Base-by-base conservation (phyloP, 2,113 vertebrate species). In the Anolis carolinensis region DNA sequence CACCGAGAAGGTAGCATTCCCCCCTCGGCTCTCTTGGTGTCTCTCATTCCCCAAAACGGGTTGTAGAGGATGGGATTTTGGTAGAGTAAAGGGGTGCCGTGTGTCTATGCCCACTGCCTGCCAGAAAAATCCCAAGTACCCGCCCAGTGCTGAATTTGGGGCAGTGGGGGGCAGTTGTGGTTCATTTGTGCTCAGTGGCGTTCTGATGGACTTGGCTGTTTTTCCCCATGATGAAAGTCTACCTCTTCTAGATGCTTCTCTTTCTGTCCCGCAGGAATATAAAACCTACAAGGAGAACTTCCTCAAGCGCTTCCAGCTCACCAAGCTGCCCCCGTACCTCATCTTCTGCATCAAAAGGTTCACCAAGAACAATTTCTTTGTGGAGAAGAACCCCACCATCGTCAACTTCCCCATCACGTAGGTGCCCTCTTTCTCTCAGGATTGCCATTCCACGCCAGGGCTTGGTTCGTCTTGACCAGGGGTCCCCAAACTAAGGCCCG, bases 261-360 rank as follows among this genome's bases (percentile, higher is more conserved):
- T 90, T 39, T 80, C 39, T 34, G 85, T 10, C 50, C 18, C 73
- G 30, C 89, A 99, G 97, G 99, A 99, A 82, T 99, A 99, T 93
- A 99, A 99, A 94, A 99, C 99, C 21, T 99, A 99, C 95, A 99
- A 99, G 94, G 99, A 99, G 93, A 99, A 99, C 91, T 99, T 99
- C 82, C 97, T 99, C 68, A 99, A 99, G 95, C 96, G 96, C 59
- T 99, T 99, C 93, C 99, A 99, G 97, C 96, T 99, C 90, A 98
- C 97, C 39, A 97, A 96, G 89, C 96, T 99, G 91, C 99, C 99
- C 0, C 98, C 99, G 0, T 99, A 99, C 94, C 97, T 99, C 81
- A 96, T 99, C 94, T 99, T 99, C 95, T 99, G 98, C 96, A 99
- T 99, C 95, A 99, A 99, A 90, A 96, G 99, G 86, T 99, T 99